Evolutionary conservation across 1,140 invertebrate species (phyloP).

Genomic region (Ceratosolen fusciceps): DNA sequence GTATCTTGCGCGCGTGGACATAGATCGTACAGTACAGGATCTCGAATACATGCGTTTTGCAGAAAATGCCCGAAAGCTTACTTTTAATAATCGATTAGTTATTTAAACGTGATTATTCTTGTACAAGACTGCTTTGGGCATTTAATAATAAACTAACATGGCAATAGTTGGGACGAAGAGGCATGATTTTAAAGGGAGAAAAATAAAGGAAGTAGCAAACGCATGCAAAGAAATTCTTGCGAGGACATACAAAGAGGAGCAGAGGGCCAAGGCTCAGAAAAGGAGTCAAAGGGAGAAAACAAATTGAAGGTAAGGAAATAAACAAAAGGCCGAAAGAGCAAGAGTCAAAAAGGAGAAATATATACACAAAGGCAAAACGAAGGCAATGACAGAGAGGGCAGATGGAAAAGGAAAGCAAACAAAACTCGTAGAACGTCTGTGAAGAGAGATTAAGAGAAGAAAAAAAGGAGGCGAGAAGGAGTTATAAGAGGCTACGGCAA

Average conservation of each 20-base stretch:
- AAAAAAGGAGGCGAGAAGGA: slow-evolving; percentile 5
- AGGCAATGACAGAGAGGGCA: slow-evolving; percentile 39
- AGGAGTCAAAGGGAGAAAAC: slow-evolving; percentile 41
- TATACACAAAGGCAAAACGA: slow-evolving; percentile 37
- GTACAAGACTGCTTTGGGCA: neutral
- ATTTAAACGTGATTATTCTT: neutral
- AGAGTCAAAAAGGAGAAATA: slow-evolving; percentile 42
- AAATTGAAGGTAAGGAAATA: slow-evolving; percentile 43
- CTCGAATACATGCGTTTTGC: too few species aligned
- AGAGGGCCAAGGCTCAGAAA: slow-evolving; percentile 8
- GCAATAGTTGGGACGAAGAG: neutral
- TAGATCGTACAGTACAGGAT: too few species aligned
- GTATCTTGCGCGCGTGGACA: too few species aligned
- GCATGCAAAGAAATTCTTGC: slow-evolving; percentile 14
- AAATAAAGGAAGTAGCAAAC: neutral
- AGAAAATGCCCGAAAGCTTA: too few species aligned
- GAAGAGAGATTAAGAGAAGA: too few species aligned
- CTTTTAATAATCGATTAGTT: too few species aligned
- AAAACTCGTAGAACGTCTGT: slow-evolving; percentile 14
- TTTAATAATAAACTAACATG: neutral
- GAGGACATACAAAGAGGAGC: neutral
- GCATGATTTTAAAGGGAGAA: neutral
- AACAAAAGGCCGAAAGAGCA: slow-evolving; percentile 33
- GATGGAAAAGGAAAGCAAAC: slow-evolving; percentile 38
- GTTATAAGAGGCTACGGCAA: slow-evolving; percentile 12